Evolutionary conservation across 2,888 invertebrate species (phyloP).

Genomic region (Odontocerum albicorne): DNA sequence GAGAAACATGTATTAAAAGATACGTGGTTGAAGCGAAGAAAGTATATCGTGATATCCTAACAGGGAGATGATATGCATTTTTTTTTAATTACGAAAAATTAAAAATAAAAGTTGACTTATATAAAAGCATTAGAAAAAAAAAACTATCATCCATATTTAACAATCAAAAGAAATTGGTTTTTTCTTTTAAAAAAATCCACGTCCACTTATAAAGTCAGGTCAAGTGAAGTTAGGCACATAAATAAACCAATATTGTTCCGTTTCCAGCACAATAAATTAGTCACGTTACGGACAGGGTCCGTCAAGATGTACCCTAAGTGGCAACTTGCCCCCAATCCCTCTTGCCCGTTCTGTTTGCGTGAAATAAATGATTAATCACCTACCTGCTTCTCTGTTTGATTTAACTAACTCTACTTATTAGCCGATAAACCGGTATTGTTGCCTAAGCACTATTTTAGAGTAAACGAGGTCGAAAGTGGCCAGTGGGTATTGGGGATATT

Average conservation of each 20-base stretch:
- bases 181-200: background rate
- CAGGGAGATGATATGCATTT: too few relatives aligned
- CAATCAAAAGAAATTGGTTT: too few relatives aligned
- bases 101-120: too few relatives aligned
- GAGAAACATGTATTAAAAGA: too few relatives aligned
- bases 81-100: too few relatives aligned
- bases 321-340: background rate
- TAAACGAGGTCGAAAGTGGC: too few relatives aligned
- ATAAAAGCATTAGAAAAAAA: too few relatives aligned
- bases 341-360: constrained; percentile 18
- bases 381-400: constrained; percentile 31
- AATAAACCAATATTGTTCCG: constrained; percentile 4
- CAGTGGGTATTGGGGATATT: too few relatives aligned
- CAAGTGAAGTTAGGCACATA: background rate
- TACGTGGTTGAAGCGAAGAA: too few relatives aligned
- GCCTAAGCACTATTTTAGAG: constrained; percentile 26
- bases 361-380: constrained; percentile 36
- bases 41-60: too few relatives aligned
- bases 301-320: background rate
- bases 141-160: too few relatives aligned
- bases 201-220: background rate
- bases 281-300: background rate
- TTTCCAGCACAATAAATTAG: constrained; percentile 1
- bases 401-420: constrained; percentile 31
- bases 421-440: constrained; percentile 26